Evolutionary conservation across 1,140 invertebrate genomes (phyloP), one percentile per base, ranked within the genome.

Genomic region (Microplitis mediator): DNA sequence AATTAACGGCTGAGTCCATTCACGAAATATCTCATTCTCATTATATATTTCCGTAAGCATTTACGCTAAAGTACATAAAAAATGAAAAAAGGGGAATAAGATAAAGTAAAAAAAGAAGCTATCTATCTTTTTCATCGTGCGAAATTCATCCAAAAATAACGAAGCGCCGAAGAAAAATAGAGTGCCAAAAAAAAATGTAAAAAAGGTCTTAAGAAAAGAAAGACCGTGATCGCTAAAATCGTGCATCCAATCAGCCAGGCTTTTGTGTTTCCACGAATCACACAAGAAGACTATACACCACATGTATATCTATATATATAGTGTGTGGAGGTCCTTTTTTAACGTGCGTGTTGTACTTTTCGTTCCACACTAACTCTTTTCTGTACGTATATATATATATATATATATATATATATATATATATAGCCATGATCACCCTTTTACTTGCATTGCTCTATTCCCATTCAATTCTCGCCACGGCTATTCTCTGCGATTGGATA

Each of bases 211-310:
- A 16, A 36, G 14, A 36, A 63, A 16, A 61, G 58, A 69, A 45
- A 14, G 70, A 58, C 62, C 63, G 34, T 45, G 71, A 73, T 73
- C 71, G 67, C 65, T 68, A 73, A 73, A 73, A 73, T 73, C 71
- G 71, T 73, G 64, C 66, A 69, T 65, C 71, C 71, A 73, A 73
- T 73, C 71, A 73, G 66, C 67, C 65, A 54, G 66, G 56, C 71
- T 73, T 73, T 73, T 73, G 71, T 73, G 66, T 73, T 73, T 73
- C 71, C 71, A 68, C 68, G 71, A 73, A 73, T 68, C 71, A 39
- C 62, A 58, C 36, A 61, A 31, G 14, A 45, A 45, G 39, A 45
- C 39, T 45, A 23, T 23, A 45, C 39, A 45, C 39, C 39, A 45
- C 6, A 11, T 45, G 11, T 9, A 8, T 6, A 11, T 45, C 6